Evolutionary conservation across 2,113 vertebrate species (phyloP), one percentile per base, ranked within the genome.

Genomic region (Pantherophis guttatus): DNA sequence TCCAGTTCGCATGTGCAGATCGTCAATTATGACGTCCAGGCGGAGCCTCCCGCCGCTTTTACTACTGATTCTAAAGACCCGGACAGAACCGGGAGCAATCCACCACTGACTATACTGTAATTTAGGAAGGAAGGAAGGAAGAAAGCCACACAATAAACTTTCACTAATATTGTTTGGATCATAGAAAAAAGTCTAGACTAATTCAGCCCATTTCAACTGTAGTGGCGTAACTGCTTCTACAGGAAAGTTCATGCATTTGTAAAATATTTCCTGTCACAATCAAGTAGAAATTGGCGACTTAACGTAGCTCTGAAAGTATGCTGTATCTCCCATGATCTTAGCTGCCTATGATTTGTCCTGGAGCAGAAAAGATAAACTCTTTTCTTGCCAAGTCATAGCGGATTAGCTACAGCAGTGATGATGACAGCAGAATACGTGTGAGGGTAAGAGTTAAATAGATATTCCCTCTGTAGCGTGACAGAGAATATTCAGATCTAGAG

Each of bases 381-480:
- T 94, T 94, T 55, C 94, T 88, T 95, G 96, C 95, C 94, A 96
- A 96, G 94, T 92, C 92, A 94, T 91, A 93, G 94, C 58, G 93
- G 96, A 96, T 97, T 96, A 97, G 87, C 93, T 94, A 90, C 48
- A 91, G 96, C 52, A 24, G 44, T 0, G 54, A 93, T 90, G 93
- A 94, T 55, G 93, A 95, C 92, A 91, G 94, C 86, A 85, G 53
- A n/a, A 55, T 1, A 39, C 29, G 70, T 0, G 0, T 93, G 94
- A 95, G 95, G 94, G 44, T 95, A 95, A 95, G 93, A 94, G 93
- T 95, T 96, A 97, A 95, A 95, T 92, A 94, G 94, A 94, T 95
- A 95, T 57, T 94, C 90, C 95, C 95, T 91, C 87, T 92, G 96
- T 94, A 97, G 96, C 8, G 0, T 53, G 95, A 97, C 94, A 95